These are phyloP conservation scores for Shargacucullia verbasci DNA, from an alignment of 2,888 invertebrate genomes.

Conservation along the genomic window DNA sequence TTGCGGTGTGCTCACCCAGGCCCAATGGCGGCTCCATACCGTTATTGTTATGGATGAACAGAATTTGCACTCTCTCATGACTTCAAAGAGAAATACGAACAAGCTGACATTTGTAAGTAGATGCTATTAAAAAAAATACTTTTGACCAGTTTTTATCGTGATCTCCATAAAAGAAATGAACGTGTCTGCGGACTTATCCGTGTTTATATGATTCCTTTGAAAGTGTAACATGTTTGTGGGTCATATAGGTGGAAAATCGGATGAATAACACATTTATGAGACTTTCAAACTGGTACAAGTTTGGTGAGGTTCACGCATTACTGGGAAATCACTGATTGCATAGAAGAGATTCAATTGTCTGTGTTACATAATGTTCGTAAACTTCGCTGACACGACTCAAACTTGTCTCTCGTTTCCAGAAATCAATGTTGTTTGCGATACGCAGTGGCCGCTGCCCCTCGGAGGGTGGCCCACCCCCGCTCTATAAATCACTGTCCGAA, in stretches of 20 bases:
- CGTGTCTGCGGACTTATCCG: slow-evolving; percentile 45
- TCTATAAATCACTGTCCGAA: slow-evolving; percentile 89
- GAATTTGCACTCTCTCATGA: slow-evolving; percentile 63
- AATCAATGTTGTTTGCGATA: slow-evolving; percentile 86
- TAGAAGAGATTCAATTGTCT: slow-evolving; percentile 37
- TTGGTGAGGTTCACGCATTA: slow-evolving; percentile 23
- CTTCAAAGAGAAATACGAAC: slow-evolving; percentile 58
- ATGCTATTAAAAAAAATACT: slow-evolving; percentile 43
- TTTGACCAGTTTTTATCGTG: slow-evolving; percentile 54
- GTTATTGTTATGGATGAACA: slow-evolving; percentile 71
- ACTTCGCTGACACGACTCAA: slow-evolving; percentile 67
- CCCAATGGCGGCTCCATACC: slow-evolving; percentile 55
- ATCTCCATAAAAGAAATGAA: slow-evolving; percentile 57
- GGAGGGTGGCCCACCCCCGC: slow-evolving; percentile 86
- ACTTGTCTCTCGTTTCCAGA: slow-evolving; percentile 80
- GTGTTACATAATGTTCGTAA: slow-evolving; percentile 49
- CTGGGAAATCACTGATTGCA: slow-evolving; percentile 42
- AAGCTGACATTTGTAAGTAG: slow-evolving; percentile 56
- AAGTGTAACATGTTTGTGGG: slow-evolving; percentile 42
- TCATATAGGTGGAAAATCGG: slow-evolving; percentile 47
- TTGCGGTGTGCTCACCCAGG: slow-evolving; percentile 57
- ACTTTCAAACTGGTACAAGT: slow-evolving; percentile 35
- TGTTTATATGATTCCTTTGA: slow-evolving; percentile 37
- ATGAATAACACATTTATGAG: slow-evolving; percentile 36
- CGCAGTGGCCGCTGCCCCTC: slow-evolving; percentile 74